phyloP scores from a whole-genome alignment of 2,888 invertebrate species.

The Adelognathus sp. region DNA sequence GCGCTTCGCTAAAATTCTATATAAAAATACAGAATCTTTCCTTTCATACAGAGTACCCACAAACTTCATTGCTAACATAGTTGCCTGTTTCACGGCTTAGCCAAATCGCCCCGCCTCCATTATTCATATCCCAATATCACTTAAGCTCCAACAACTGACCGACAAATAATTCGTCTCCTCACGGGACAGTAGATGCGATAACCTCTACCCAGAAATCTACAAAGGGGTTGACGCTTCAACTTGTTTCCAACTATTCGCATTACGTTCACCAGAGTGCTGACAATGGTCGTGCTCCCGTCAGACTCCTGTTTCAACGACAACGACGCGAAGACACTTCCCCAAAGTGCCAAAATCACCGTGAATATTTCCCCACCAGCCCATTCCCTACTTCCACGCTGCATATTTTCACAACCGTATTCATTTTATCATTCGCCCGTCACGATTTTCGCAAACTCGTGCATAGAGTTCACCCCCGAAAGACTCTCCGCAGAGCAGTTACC shows the following conservation, averaged over 20 bases:
- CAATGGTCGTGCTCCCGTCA: not conserved
- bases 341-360: constrained; percentile 34
- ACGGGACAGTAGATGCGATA: too few relatives aligned
- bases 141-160: too few relatives aligned
- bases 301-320: not conserved
- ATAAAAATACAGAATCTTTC: too few relatives aligned
- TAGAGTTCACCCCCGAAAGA: not conserved
- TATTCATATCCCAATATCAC: too few relatives aligned
- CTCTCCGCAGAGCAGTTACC: constrained; percentile 28
- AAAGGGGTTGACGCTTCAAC: too few relatives aligned
- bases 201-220: too few relatives aligned
- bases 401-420: constrained; percentile 15
- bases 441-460: constrained; percentile 44
- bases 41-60: too few relatives aligned
- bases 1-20: too few relatives aligned
- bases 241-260: not conserved
- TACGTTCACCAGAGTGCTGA: not conserved
- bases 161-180: too few relatives aligned
- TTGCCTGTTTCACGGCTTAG: too few relatives aligned
- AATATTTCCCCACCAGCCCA: constrained; percentile 20
- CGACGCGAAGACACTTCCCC: not conserved
- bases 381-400: not conserved
- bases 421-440: constrained; percentile 37
- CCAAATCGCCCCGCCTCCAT: too few relatives aligned
- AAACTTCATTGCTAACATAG: too few relatives aligned